Base-by-base conservation (phyloP, 2,888 invertebrate species). In the Polyploca ridens region DNA sequence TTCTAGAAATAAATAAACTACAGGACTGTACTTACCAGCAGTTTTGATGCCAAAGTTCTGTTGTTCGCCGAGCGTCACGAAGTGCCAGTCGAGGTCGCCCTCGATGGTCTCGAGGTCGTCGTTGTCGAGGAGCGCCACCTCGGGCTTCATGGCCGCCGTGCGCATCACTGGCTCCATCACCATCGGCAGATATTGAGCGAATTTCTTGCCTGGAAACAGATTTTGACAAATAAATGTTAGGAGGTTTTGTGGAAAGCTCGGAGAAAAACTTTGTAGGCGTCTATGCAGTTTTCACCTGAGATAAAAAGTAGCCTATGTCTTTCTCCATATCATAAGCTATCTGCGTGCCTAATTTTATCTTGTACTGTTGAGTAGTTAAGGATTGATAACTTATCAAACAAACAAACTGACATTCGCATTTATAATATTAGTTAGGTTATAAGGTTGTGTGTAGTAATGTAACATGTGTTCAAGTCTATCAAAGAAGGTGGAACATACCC, bases 141-240 rank as follows among this genome's bases (percentile, higher is more conserved):
- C 99, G 0, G 99, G 99, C 87, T 98, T 98, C 95, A 98, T 96
- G 6, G 97, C 96, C 8, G 99, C 99, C 5, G 98, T 98, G 78
- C 97, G 96, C 94, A 99, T 95, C 58, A 99, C 98, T 0, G 98
- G 98, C 35, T 97, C 97, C 98, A 99, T 99, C n/a, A 99, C 99
- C 89, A 98, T 94, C 0, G 98, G 98, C 65, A 99, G 94, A 87
- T 98, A 99, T 79, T 98, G 98, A 75, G 98, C 97, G 84, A 99
- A 99, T 78, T 97, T 96, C 85, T 95, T 96, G 70, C 97, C 97
- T 95, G 86, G 10, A 71, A 65, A 67, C 59, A 38, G 38, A 44
- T 57, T 35, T 49, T 5, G 6, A 10, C 58, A 58, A 58, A 27
- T 58, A 10, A 6, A 33, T 58, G 14, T 58, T 10, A 44, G 44